Conservation (phyloP, 2,113 vertebrate genomes). For the Rhineura floridana region DNA sequence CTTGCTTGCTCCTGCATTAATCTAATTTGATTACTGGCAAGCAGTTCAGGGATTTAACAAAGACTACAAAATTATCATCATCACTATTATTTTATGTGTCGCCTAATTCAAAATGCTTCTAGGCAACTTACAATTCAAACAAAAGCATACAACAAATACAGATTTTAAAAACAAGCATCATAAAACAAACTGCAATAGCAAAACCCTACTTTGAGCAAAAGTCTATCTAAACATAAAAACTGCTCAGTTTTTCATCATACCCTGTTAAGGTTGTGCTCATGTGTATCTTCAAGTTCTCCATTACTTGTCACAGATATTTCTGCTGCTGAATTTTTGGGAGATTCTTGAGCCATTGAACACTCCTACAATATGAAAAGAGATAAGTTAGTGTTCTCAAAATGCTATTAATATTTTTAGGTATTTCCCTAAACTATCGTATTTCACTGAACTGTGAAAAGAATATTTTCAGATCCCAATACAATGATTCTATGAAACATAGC, state of each 20-base stretch:
- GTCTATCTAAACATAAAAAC: no score
- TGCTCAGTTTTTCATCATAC: constrained; percentile 68
- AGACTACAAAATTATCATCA: background rate
- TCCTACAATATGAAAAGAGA: constrained; percentile 69
- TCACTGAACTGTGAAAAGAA: background rate
- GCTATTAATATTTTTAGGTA: background rate
- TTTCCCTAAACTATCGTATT: background rate
- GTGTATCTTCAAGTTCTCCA: constrained; percentile 86
- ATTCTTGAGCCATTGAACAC: constrained; percentile 87
- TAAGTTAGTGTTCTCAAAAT: background rate
- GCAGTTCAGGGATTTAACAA: constrained; percentile 15
- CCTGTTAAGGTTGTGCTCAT: constrained; percentile 83
- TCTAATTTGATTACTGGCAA: background rate
- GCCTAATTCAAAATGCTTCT: no score
- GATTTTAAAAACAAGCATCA: no score
- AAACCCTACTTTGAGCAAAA: no score
- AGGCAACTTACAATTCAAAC: no score
- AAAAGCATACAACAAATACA: no score
- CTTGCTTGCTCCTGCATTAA: constrained; percentile 15
- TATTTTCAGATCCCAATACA: background rate
- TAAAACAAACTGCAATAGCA: no score
- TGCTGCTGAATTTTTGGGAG: constrained; percentile 88
- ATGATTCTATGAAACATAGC: background rate
- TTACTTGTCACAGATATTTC: constrained; percentile 97
- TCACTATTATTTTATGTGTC: no score